Conservation (phyloP, 2,888 invertebrate species). For the Adineta ricciae region DNA sequence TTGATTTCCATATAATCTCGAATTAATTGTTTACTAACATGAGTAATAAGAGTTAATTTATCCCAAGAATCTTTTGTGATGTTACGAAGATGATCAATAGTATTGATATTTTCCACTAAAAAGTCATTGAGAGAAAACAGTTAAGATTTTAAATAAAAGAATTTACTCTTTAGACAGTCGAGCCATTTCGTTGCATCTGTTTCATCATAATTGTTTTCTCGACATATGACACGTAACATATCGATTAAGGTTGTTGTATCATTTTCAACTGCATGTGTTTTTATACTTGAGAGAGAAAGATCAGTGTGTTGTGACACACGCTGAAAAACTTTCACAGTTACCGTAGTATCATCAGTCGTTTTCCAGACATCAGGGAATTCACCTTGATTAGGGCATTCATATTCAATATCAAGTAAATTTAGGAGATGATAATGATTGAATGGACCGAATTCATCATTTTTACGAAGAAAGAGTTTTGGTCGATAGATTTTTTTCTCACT, state of each 20-base stretch:
- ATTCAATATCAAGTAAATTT: neutral
- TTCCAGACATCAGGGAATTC: neutral
- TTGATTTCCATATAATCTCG: neutral
- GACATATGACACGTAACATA: too few species aligned
- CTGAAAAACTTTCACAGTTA: neutral
- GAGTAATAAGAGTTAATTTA: neutral
- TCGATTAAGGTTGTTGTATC: neutral
- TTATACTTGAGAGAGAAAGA: neutral
- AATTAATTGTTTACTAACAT: neutral
- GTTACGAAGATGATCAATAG: neutral
- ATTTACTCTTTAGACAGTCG: neutral
- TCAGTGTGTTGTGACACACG: neutral
- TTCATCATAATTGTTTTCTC: too few species aligned
- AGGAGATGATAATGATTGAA: neutral
- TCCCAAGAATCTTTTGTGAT: neutral
- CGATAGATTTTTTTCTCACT: neutral
- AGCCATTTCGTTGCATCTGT: neutral
- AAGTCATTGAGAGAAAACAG: too few species aligned
- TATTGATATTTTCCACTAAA: neutral
- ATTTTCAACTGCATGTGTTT: neutral
- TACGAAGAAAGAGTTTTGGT: neutral
- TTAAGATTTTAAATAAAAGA: neutral
- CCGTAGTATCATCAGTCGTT: neutral
- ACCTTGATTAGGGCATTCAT: neutral
- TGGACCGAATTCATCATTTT: neutral